phyloP scores from a whole-genome alignment of 2,113 vertebrate genomes.

The Oreochromis tanganicae region DNA sequence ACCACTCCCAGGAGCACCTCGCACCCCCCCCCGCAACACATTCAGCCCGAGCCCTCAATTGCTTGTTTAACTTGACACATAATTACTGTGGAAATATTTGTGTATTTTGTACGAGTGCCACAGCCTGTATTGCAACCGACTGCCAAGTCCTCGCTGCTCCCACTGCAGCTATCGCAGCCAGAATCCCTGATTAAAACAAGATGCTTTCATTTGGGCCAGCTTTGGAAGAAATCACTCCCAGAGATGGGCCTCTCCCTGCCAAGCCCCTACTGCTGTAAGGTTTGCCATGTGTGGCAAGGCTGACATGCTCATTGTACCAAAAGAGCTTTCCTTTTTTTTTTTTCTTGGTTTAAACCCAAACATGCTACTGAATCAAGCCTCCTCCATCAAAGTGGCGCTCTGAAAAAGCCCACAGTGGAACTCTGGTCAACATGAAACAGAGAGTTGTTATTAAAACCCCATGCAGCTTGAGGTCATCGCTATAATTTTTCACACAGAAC shows the following conservation, averaged over 20 bases:
- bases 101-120: constrained; percentile 80
- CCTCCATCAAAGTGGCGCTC: constrained; percentile 42
- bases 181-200: constrained; percentile 80
- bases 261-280: constrained; percentile 58
- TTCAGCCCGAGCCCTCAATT: constrained; percentile 70
- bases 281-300: constrained; percentile 63
- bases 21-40: constrained; percentile 17
- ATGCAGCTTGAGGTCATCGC: constrained; percentile 33
- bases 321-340: background rate
- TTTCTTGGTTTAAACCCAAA: constrained; percentile 43
- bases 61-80: constrained; percentile 81
- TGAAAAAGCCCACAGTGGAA: constrained; percentile 36
- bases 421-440: constrained; percentile 44
- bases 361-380: constrained; percentile 58
- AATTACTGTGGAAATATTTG: constrained; percentile 82
- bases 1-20: background rate
- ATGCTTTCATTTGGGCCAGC: constrained; percentile 76
- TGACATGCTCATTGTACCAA: constrained; percentile 60
- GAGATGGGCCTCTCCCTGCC: constrained; percentile 68
- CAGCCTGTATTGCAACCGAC: constrained; percentile 57
- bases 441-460: constrained; percentile 53
- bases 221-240: constrained; percentile 75
- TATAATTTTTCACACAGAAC: constrained; percentile 35
- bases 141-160: constrained; percentile 76
- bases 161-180: constrained; percentile 71